These are phyloP conservation scores for Limanda limanda DNA, from an alignment of 2,113 vertebrate genomes.

Conservation along the genomic window DNA sequence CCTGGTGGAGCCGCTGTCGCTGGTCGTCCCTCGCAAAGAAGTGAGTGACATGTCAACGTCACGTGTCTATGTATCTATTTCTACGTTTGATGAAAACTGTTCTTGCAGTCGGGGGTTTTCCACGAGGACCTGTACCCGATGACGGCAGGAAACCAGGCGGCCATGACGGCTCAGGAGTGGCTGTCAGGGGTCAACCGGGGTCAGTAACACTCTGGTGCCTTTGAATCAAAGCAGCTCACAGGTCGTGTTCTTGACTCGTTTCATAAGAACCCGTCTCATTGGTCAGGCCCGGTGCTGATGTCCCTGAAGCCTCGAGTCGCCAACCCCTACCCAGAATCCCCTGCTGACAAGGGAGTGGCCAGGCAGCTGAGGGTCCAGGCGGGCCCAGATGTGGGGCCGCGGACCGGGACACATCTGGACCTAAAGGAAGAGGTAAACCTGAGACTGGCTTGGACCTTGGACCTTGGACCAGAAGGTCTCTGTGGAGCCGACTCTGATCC, in stretches of 20 bases:
- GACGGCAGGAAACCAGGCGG: constrained; percentile 87
- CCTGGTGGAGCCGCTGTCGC: constrained; percentile 91
- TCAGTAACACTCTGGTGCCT: constrained; percentile 59
- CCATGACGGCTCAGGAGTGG: constrained; percentile 92
- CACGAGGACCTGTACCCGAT: constrained; percentile 94
- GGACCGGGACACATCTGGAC: constrained; percentile 14
- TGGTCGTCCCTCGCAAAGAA: constrained; percentile 91
- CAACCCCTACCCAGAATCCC: constrained; percentile 68
- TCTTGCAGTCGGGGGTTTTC: constrained; percentile 87
- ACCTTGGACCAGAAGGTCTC: too few species aligned
- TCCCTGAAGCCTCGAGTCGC: constrained; percentile 85
- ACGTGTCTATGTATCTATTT: not conserved
- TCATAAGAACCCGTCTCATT: not conserved
- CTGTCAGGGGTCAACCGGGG: constrained; percentile 88
- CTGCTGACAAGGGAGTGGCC: constrained; percentile 40
- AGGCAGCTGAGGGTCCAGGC: constrained; percentile 35
- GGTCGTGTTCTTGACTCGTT: not conserved
- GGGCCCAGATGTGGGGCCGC: not conserved
- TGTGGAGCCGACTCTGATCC: too few species aligned
- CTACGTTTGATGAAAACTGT: not conserved
- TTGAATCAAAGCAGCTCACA: not conserved
- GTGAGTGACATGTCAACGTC: not conserved
- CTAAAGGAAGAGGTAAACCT: constrained; percentile 54
- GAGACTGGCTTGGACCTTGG: too few species aligned
- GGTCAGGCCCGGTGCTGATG: constrained; percentile 86